A percentile compares a stretch with the other conserved stretches of the same genome.
Conservation (phyloP, 2,113 vertebrate genomes). For the Tor tambroides region DNA sequence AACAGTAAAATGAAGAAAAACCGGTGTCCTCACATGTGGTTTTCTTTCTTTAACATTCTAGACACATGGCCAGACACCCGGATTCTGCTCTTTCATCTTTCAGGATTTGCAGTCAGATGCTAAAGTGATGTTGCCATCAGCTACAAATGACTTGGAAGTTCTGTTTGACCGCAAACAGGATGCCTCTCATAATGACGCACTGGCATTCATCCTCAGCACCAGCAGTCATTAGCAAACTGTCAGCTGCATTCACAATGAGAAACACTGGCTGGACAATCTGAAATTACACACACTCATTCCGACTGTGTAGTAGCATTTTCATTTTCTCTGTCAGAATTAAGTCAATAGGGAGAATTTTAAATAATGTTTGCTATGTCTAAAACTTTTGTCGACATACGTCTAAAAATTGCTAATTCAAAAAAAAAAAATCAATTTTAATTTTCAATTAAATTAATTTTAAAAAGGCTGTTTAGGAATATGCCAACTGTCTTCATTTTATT, state of each 20-base stretch:
- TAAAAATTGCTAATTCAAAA: background rate
- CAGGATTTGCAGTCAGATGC: slow-evolving; percentile 32
- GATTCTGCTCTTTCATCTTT: background rate
- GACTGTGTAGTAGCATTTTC: background rate
- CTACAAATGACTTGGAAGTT: slow-evolving; percentile 60
- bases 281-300: slow-evolving; percentile 22
- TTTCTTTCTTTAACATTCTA: background rate
- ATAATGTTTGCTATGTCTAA: background rate
- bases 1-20: background rate
- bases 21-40: no score
- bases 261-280: slow-evolving; percentile 46
- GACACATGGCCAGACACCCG: background rate
- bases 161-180: slow-evolving; percentile 65
- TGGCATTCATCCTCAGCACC: slow-evolving; percentile 59
- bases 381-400: no score
- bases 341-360: background rate
- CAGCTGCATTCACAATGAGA: slow-evolving; percentile 50
- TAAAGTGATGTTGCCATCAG: slow-evolving; percentile 56
- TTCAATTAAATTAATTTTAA: no score
- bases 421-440: no score
- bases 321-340: background rate
- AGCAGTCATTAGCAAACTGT: slow-evolving; percentile 62
- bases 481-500: background rate
- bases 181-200: slow-evolving; percentile 57
- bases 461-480: background rate